Base-by-base conservation (phyloP, 2,888 invertebrate species). In the Phorcus lineatus region DNA sequence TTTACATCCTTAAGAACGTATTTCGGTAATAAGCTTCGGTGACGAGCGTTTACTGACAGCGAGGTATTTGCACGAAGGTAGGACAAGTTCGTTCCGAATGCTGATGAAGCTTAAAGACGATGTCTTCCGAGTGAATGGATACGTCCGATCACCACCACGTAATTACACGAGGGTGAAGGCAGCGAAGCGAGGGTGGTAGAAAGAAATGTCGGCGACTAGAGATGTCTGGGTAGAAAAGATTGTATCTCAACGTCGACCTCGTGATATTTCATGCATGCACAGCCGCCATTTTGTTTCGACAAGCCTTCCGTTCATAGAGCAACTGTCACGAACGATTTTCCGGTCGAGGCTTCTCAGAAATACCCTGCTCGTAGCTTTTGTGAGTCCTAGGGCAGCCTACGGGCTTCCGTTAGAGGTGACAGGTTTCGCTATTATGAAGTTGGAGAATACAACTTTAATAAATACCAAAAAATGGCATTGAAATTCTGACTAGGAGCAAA, bases 131-230 rank as follows among this genome's bases (percentile, higher is more conserved):
- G 19, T 70, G 36, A 70, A 19, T 70, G 70, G n/a, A 19, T 36
- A 40, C 40, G 31, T 11, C 70, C 70, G 62, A 31, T 70, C 70
- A 70, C 36, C 40, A 70, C 70, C 31, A 70, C 70, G 17, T 70
- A 70, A 36, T 36, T n/a, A 70, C 70, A 36, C 19, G 36, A 70
- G 70, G 3, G 19, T 2, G 19, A 31, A 31, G 40, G 9, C 31
- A 28, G 6, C n/a, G 36, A 36, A 70, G 36, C 31, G 31, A 19
- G 40, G 70, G 11, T 28, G 40, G 2, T 13, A 62, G 28, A 19
- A 36, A n/a, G 36, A 36, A 70, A 19, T 70, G 36, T 36, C 70
- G 36, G 19, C 19, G 70, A 36, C 19, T 40, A 70, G 17, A 19
- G 70, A 70, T 57, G 36, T 40, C 28, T 40, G 36, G 31, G 11